Evolutionary conservation across 2,888 invertebrate species (phyloP), one percentile per base, ranked within the genome.

Genomic region (Pharmacophagus antenor): DNA sequence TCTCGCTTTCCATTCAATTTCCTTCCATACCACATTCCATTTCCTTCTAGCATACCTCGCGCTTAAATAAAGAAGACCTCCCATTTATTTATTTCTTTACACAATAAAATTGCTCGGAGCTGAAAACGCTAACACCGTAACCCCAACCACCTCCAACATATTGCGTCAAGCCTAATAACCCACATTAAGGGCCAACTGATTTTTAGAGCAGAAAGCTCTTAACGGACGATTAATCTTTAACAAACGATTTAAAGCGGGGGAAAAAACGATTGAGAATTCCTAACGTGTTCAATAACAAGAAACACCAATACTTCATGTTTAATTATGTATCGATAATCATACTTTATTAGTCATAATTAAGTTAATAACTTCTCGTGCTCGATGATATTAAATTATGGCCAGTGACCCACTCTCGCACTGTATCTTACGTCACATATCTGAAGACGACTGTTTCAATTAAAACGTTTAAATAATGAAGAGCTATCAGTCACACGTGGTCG

Each of bases 121-220:
- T 55, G 4, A 8, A 62, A 63, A 56, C 77, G 76, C 77, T 66
- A 2, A 3, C 60, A 73, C 6, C 60, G 18, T 21, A 46, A 55
- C 70, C 70, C 20, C 58, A 59, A 37, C 69, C 62, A 65, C 60
- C 65, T 53, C 21, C 49, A 31, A 22, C 46, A 61, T 64, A 71
- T 80, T 77, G 74, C 80, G 71, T 73, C 75, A 82, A 72, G 63
- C 70, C 70, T 70, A 74, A 76, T 78, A 80, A 77, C 76, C 79
- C 69, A 80, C 74, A 77, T 80, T 78, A 77, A 82, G 79, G 80
- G 80, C 76, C n/a, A 67, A 70, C 62, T 60, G 71, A 73, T 80
- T 80, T 79, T 76, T 76, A 71, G 82, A 87, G 79, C 83, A 80
- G 80, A 85, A 83, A 82, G 73, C 76, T 77, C 73, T 80, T 84